Conservation (phyloP, 2,888 invertebrate genomes). For the Spodoptera exigua region DNA sequence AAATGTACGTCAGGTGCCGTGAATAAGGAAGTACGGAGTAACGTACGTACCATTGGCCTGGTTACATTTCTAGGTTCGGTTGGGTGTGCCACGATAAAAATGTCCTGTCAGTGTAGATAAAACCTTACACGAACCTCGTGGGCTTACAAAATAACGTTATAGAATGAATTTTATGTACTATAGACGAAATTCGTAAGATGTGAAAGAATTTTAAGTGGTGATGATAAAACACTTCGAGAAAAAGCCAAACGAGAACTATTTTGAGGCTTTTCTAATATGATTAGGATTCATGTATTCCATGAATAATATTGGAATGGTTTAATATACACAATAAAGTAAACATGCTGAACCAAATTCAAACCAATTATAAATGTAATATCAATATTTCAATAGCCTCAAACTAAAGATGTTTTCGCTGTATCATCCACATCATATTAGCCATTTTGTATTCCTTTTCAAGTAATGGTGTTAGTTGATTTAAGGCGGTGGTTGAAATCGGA, state of each 20-base stretch:
- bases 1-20: constrained; percentile 51
- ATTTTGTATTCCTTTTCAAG: constrained; percentile 13
- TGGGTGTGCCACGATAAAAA: constrained; percentile 34
- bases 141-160: background rate
- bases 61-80: constrained; percentile 44
- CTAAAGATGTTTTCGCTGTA: constrained; percentile 20
- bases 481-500: constrained; percentile 7
- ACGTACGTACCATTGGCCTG: constrained; percentile 49
- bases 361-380: constrained; percentile 9
- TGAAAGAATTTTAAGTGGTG: too few species aligned
- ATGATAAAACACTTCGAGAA: background rate
- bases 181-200: too few species aligned
- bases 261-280: too few species aligned
- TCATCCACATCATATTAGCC: constrained; percentile 1
- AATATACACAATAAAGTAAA: constrained; percentile 3
- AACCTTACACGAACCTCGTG: background rate
- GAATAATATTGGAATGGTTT: background rate
- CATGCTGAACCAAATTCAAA: constrained; percentile 4
- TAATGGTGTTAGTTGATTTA: constrained; percentile 22
- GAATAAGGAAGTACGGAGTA: constrained; percentile 56
- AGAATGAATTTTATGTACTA: too few species aligned
- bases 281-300: too few species aligned
- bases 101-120: constrained; percentile 8
- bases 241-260: too few species aligned
- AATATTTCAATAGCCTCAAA: constrained; percentile 18